Conservation (phyloP, 2,888 invertebrate genomes). For the Chymomyza fuscimana region DNA sequence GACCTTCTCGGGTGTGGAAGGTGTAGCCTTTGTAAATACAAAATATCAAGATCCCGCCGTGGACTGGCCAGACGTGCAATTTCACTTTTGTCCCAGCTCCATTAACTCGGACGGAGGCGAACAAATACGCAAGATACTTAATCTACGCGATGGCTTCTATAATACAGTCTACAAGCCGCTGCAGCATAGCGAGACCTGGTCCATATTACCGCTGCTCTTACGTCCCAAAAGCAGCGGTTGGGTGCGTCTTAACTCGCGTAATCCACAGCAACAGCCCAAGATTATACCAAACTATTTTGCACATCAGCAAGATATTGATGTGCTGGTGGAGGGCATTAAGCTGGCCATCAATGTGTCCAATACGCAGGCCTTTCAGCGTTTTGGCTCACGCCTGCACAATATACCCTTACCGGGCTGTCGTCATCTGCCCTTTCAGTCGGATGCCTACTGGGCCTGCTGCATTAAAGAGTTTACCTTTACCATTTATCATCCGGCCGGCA, state of each 20-base stretch:
- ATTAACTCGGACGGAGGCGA: slow-evolving; percentile 91
- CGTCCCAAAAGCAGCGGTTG: slow-evolving; percentile 93
- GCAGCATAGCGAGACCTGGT: slow-evolving; percentile 89
- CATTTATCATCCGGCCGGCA: slow-evolving; percentile 92
- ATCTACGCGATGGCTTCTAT: slow-evolving; percentile 88
- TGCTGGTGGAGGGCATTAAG: slow-evolving; percentile 90
- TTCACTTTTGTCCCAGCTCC: slow-evolving; percentile 92
- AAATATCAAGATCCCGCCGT: slow-evolving; percentile 89
- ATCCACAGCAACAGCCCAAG: slow-evolving; percentile 90
- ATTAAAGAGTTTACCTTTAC: slow-evolving; percentile 90
- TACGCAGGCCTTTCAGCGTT: slow-evolving; percentile 89
- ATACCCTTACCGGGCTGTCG: slow-evolving; percentile 92
- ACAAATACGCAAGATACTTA: slow-evolving; percentile 88
- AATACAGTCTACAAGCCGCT: slow-evolving; percentile 92
- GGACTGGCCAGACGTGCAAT: slow-evolving; percentile 92
- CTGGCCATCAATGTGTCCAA: slow-evolving; percentile 90
- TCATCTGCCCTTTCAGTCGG: slow-evolving; percentile 85
- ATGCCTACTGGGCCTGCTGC: slow-evolving; percentile 93
- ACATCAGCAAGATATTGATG: slow-evolving; percentile 88
- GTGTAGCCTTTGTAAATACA: slow-evolving; percentile 91
- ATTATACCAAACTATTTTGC: slow-evolving; percentile 96
- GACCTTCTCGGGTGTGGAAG: slow-evolving; percentile 92
- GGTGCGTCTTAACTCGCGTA: slow-evolving; percentile 89
- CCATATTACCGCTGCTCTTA: slow-evolving; percentile 88
- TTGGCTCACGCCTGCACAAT: slow-evolving; percentile 88